Base-by-base conservation (phyloP, 2,888 invertebrate genomes). In the Phyto melanocephala region DNA sequence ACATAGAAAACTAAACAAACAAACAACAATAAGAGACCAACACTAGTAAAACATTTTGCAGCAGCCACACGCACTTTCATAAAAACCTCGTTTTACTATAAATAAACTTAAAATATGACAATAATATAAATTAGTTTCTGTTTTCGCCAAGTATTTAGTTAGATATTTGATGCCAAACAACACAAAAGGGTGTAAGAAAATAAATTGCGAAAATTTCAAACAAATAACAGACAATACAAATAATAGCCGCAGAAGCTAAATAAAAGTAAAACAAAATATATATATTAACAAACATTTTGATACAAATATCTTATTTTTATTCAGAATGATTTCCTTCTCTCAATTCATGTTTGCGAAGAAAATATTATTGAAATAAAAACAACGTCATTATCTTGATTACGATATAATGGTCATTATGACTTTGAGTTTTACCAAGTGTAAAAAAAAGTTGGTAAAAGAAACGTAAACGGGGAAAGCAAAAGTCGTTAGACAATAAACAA, bases 111-210 rank as follows among this genome's bases (percentile, higher is more conserved):
- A 62, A 62, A 68, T 22, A 40, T n/a, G n/a, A n/a, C n/a, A n/a
- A n/a, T n/a, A 63, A 63, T 50, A 74, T 74, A 77, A 74, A 81
- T 81, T 81, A 74, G 56, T 68, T 81, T 54, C 72, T 75, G 35
- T 65, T 65, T 68, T 72, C 20, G 56, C 72, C 68, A 72, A 68
- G 47, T n/a, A 67, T 68, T 72, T 81, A 77, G 77, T 77, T 72
- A 24, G 67, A 77, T 72, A 77, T 67, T 47, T 45, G 67, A 72
- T 77, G 67, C 7, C 40, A 54, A 47, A 8, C 37, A 17, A n/a
- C 35, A 45, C 20, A 65, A 70, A 52, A 35, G 11, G 7, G 3
- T 28, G 20, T 65, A 17, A 17, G 8, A n/a, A 63, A 52, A 52
- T 17, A 50, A 60, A 52, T 28, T 52, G 17, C 8, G 10, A 63